A percentile compares a stretch with the other conserved stretches of the same genome.
These are phyloP conservation scores for Felis chaus DNA, from an alignment of 2,113 vertebrate species.

Conservation along the genomic window DNA sequence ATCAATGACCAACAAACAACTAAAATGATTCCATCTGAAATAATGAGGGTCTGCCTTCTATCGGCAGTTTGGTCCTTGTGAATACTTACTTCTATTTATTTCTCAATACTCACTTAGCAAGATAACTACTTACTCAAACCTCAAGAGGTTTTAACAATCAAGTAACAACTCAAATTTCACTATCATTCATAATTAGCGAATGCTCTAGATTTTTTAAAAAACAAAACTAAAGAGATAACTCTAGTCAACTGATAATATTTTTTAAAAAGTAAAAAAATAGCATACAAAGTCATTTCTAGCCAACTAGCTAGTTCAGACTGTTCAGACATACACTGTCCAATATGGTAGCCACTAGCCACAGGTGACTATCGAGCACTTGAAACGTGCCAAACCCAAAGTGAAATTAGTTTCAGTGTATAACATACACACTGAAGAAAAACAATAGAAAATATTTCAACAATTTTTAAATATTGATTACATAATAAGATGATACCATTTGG, in stretches of 20 bases:
- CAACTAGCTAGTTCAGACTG: background rate
- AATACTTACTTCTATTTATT: background rate
- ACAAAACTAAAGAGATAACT: background rate
- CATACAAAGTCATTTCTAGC: background rate
- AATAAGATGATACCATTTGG: background rate
- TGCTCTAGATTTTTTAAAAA: background rate
- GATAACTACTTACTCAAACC: background rate
- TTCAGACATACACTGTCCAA: background rate
- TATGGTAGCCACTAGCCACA: background rate
- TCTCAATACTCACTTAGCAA: background rate
- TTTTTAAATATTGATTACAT: background rate
- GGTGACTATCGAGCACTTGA: background rate
- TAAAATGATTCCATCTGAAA: background rate
- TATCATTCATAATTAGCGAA: conserved; percentile 31
- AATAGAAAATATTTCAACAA: background rate
- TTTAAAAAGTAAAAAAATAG: background rate
- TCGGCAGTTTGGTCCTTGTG: background rate
- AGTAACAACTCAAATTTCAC: conserved; percentile 45
- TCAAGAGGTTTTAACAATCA: background rate
- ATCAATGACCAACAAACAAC: background rate
- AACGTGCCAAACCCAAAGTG: background rate
- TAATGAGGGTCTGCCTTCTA: background rate
- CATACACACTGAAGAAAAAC: background rate
- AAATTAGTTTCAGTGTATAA: background rate
- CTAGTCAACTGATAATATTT: background rate